These are phyloP conservation scores for Drosophila neoperkinsi DNA, from an alignment of 2,888 invertebrate genomes.

Conservation along the genomic window DNA sequence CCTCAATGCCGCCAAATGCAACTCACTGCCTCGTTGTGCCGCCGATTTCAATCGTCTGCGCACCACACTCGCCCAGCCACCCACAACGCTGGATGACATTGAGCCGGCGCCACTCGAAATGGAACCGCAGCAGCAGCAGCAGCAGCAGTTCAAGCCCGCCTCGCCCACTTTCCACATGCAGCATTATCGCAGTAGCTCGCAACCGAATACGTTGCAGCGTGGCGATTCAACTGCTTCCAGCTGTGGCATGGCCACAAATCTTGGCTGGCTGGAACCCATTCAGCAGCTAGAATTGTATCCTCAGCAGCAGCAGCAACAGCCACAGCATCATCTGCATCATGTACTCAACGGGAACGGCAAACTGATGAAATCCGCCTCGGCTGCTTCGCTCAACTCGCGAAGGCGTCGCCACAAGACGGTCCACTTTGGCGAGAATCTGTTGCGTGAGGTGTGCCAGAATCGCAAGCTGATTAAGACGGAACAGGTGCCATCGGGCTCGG, in stretches of 20 bases:
- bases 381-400: conserved; percentile 88
- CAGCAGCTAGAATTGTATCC: conserved; percentile 7
- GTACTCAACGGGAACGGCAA: conserved; percentile 65
- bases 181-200: conserved; percentile 84
- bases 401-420: conserved; percentile 91
- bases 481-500: conserved; percentile 84
- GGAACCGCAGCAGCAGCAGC: conserved; percentile 23
- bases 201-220: conserved; percentile 84
- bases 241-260: conserved; percentile 36
- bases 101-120: conserved; percentile 76
- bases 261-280: conserved; percentile 62
- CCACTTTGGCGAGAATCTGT: conserved; percentile 91
- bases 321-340: conserved; percentile 42
- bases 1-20: conserved; percentile 85
- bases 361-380: conserved; percentile 86
- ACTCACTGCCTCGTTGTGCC: conserved; percentile 86
- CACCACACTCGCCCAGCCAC: conserved; percentile 81
- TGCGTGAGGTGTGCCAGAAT: conserved; percentile 91
- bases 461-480: conserved; percentile 87
- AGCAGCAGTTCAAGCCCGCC: conserved; percentile 28
- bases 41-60: conserved; percentile 85
- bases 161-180: conserved; percentile 57
- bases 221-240: conserved; percentile 83
- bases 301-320: conserved; percentile 52
- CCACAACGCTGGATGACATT: conserved; percentile 80